Evolutionary conservation across 2,113 vertebrate species (phyloP), one percentile per base, ranked within the genome.

Genomic region (Corythornis vintsioides): DNA sequence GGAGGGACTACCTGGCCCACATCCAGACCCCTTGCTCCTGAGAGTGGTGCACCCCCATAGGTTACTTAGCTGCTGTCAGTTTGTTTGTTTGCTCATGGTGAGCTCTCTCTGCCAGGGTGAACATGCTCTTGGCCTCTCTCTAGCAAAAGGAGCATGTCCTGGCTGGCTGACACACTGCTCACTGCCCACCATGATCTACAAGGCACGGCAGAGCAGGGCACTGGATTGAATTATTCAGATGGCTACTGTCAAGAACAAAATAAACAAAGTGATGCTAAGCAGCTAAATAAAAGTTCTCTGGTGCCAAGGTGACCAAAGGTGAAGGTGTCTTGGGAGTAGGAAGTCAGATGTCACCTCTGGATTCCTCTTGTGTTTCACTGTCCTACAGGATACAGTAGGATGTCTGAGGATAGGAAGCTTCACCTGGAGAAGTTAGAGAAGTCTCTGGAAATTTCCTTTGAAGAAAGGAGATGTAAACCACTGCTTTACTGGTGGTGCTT

Each of bases 121-220:
- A n/a, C 26, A 50, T 3, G 1, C 35, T 67, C 31, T 71, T 15
- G 33, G 57, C 38, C 33, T 78, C 24, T 55, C 38, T 22, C 7
- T 5, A 19, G 67, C 66, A 55, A 50, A 47, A 0, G 1, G 29
- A 33, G 16, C 1, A 1, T 18, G 29, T 55, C 40, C 73, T 1
- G 3, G 29, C 25, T 1, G 3, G n/a, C 25, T 50, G 74, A 21
- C 8, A 11, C 10, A 1, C 13, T 0, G 1, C 61, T 60, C 65
- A 29, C 15, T 11, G 3, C 56, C 26, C 53, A 45, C 35, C 11
- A 2, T 1, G 8, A 33, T 5, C 67, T 18, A 24, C 48, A 20
- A 16, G 66, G 74, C 55, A 59, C 0, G 0, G 47, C 45, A 50
- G 82, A 61, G 70, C 42, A 40, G 52, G 25, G 33, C 56, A 5